Evolutionary conservation across 1,140 invertebrate genomes (phyloP), one percentile per base, ranked within the genome.

Genomic region (Drosophila nikananu): DNA sequence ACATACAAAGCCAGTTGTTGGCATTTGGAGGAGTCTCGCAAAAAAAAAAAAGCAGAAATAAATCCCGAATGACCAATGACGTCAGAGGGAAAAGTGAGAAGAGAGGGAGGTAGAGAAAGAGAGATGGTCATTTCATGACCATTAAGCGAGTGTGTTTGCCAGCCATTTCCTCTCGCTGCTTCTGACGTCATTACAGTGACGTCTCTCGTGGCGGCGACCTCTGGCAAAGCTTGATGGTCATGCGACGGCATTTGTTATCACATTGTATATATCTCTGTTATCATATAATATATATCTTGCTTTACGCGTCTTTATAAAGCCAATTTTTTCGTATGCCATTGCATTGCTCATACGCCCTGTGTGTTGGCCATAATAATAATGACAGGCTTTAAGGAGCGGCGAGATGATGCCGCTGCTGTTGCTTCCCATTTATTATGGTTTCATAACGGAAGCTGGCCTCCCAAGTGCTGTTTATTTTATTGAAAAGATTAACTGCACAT

Each of bases 391-490:
- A 63, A 65, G 52, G 42, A 64, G 54, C 9, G 44, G 23, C 48
- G n/a, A 55, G 52, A 37, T 55, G 52, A 35, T 54, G 51, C 27
- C 32, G n/a, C 49, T n/a, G 7, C 17, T 30, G 49, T 17, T 21
- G 8, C 19, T 52, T 19, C 12, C 39, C 37, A 59, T 35, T 75
- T n/a, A 54, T 59, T 57, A 58, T 74, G 62, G 39, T 83, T 65
- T 76, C 83, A 59, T 37, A 82, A 86, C 83, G 75, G 83, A 84
- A 86, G 74, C 82, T 17, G 21, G 44, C 78, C 32, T 60, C 62
- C 58, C 80, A 63, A 81, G 54, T 65, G 32, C 51, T 86, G 68
- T 83, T 89, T 83, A 62, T 76, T 77, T 77, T 80, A 67, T 86
- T 86, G 78, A 75, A 79, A 78, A 81, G 77, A 89, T 87, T 81